A percentile compares a stretch with the other conserved stretches of the same genome.
phyloP scores from a whole-genome alignment of 2,888 invertebrate genomes.

The Gandaritis pyraliata region DNA sequence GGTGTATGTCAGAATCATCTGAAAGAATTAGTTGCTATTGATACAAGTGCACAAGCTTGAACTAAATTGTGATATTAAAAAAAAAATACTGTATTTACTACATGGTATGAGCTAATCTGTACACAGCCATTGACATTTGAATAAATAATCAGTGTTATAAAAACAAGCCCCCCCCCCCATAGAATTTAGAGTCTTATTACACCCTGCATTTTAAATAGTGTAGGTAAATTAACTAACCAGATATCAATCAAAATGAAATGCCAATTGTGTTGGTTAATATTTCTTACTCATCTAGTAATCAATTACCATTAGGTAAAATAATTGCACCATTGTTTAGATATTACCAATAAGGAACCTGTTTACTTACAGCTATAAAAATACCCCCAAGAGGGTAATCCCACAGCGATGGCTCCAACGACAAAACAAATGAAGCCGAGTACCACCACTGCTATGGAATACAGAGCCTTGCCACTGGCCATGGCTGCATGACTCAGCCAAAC shows the following conservation, averaged over 20 bases:
- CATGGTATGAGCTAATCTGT: conserved; percentile 1
- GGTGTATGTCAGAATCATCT: conserved; percentile 75
- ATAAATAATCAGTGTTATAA: neutral
- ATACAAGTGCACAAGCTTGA: conserved; percentile 55
- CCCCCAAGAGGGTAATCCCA: conserved; percentile 94
- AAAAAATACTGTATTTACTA: conserved; percentile 3
- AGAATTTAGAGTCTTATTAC: too few relatives aligned
- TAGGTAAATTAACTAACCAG: too few relatives aligned
- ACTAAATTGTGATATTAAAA: conserved; percentile 34
- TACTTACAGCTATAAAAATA: conserved; percentile 90
- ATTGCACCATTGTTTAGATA: too few relatives aligned
- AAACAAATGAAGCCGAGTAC: conserved; percentile 91
- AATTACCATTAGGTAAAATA: too few relatives aligned
- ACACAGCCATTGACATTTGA: neutral
- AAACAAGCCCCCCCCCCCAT: too few relatives aligned
- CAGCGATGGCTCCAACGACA: conserved; percentile 91
- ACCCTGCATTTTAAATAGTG: too few relatives aligned
- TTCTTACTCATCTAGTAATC: too few relatives aligned
- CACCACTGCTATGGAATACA: conserved; percentile 88
- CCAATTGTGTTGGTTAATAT: too few relatives aligned
- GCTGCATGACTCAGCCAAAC: conserved; percentile 80
- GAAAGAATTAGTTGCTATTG: conserved; percentile 71
- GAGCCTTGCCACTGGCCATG: conserved; percentile 87
- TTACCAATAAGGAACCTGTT: too few relatives aligned
- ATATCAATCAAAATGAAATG: too few relatives aligned